Evolutionary conservation across 2,888 invertebrate genomes (phyloP).

Genomic region (Leptinotarsa peninsularis): DNA sequence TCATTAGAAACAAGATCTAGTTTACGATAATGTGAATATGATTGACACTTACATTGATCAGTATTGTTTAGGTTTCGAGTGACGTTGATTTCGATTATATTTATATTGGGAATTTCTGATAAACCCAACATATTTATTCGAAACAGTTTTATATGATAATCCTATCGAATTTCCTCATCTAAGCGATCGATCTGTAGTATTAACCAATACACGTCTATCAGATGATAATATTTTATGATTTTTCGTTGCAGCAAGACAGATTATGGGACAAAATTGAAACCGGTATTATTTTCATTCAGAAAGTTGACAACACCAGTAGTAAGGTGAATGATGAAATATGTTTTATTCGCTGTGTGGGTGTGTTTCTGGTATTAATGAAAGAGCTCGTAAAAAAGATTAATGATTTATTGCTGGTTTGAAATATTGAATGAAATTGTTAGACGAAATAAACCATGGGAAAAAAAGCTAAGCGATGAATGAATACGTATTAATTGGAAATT

Average conservation of each 20-base stretch:
- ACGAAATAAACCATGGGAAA: neutral
- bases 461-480: neutral
- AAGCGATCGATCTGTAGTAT: neutral
- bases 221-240: neutral
- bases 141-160: neutral
- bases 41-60: neutral
- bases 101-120: neutral
- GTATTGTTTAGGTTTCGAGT: constrained; percentile 8
- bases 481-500: neutral
- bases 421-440: neutral
- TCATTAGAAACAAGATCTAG: constrained; percentile 13
- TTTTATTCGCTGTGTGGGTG: neutral
- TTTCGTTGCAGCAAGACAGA: neutral
- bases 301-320: constrained; percentile 12
- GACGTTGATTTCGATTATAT: neutral
- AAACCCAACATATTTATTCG: neutral
- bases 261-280: neutral
- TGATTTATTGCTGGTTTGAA: neutral
- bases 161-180: neutral
- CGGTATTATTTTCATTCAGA: constrained; percentile 15
- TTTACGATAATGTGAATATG: neutral
- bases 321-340: constrained; percentile 5
- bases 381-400: neutral
- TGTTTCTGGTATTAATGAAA: neutral
- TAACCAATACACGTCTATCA: constrained; percentile 2